Base-by-base conservation (phyloP, 2,113 vertebrate genomes). In the Mesitornis unicolor region DNA sequence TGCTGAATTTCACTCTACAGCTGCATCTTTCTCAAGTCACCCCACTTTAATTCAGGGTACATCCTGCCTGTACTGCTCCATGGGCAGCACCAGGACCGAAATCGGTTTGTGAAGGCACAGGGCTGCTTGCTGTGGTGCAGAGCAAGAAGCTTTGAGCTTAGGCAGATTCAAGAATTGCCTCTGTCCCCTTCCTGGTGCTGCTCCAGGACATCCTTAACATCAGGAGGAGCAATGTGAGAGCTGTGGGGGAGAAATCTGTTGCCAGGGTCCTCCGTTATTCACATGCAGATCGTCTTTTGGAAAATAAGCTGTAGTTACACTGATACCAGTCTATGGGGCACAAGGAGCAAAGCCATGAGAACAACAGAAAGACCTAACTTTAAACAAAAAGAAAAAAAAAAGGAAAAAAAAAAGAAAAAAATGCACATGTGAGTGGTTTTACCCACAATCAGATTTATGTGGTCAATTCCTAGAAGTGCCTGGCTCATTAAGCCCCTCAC, bases 51-150 rank as follows among this genome's bases (percentile, higher is more conserved):
- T n/a, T 13, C 24, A 60, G 38, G 16, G 22, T 16, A 60, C 3
- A 3, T 20, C 26, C 50, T 19, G 43, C 53, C 51, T 65, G 26
- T 18, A 26, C 31, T 2, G 1, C 35, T 81, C 43, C 0, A 0
- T 8, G 18, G 35, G 43, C 43, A 38, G 43, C 22, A 13, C 28
- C 38, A 40, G 38, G n/a, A 31, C 59, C 3, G 3, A 59, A 38
- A 38, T 11, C 2, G 4, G 36, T 33, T 43, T 2, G 4, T 2
- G 2, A 51, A 60, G 36, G 26, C 43, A 50, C 17, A 8, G 21
- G 36, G 18, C 14, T 1, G 0, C 67, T 48, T 31, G 50, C 31
- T 78, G 45, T 22, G n/a, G 2, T 5, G 28, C 54, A 28, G 18
- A 53, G n/a, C 38, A 19, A 11, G 17, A 45, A 87, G 33, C 25